These are phyloP conservation scores for Conomelus anceps DNA, from an alignment of 2,888 invertebrate species.

Conservation along the genomic window DNA sequence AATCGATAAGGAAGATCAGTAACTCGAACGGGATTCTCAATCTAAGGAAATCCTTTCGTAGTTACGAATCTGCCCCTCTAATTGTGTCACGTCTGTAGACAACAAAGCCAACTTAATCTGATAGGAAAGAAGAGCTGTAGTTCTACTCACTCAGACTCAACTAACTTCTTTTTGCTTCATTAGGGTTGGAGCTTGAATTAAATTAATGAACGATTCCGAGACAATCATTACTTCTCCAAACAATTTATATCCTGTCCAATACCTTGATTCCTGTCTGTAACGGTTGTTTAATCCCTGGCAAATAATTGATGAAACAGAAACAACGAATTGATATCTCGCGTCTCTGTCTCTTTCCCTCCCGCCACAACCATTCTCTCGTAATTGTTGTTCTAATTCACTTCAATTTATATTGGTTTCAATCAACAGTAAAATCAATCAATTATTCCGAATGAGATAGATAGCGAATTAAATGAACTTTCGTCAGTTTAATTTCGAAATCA, in stretches of 20 bases:
- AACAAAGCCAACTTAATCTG: not conserved
- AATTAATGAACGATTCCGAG: not conserved
- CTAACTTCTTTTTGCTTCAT: not conserved
- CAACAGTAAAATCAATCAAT: not conserved
- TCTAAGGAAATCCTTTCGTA: not conserved
- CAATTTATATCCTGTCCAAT: not conserved
- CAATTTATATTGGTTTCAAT: not conserved
- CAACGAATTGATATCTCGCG: not conserved
- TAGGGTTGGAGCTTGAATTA: not conserved
- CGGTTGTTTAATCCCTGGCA: not conserved
- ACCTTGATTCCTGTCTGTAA: not conserved
- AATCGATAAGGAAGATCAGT: not conserved
- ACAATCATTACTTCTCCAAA: not conserved
- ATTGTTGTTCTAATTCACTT: not conserved
- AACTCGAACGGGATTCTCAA: not conserved
- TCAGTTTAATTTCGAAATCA: not conserved
- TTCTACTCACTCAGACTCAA: not conserved
- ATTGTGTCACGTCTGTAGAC: not conserved
- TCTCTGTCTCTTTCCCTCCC: not conserved
- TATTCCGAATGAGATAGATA: not conserved
- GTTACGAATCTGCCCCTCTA: not conserved
- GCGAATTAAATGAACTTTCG: not conserved
- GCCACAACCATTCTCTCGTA: not conserved
- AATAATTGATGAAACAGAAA: not conserved
- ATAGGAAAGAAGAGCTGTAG: not conserved